These are phyloP conservation scores for Aphelinus atriplicis DNA, from an alignment of 1,140 invertebrate species.

Conservation along the genomic window DNA sequence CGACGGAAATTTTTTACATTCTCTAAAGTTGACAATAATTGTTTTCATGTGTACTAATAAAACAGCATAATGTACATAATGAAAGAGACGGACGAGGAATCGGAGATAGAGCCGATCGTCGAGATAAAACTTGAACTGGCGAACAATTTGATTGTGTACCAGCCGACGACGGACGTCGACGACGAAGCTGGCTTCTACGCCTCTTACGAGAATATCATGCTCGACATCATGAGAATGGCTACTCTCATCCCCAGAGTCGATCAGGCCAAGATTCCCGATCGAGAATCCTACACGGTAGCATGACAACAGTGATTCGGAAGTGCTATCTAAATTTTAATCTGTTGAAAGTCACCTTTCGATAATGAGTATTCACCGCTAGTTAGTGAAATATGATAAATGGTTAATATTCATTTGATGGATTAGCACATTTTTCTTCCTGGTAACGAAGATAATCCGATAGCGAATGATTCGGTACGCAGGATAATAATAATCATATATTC, in stretches of 20 bases:
- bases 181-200: constrained; percentile 71
- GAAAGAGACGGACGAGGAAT: constrained; percentile 62
- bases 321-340: no score
- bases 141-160: constrained; percentile 71
- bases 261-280: constrained; percentile 53
- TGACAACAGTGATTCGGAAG: no score
- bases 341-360: no score
- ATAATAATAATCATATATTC: no score
- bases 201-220: constrained; percentile 69
- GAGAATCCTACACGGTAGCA: constrained; percentile 52
- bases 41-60: constrained; percentile 21
- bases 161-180: constrained; percentile 71
- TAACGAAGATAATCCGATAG: no score
- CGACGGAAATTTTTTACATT: no score
- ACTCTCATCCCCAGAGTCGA: constrained; percentile 74
- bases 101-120: constrained; percentile 64
- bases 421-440: no score
- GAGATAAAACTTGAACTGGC: constrained; percentile 74
- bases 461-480: no score
- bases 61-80: constrained; percentile 63
- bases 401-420: no score
- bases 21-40: not conserved
- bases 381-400: no score
- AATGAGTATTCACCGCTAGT: no score
- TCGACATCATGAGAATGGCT: constrained; percentile 74